These are phyloP conservation scores for Rhodophaea formosa DNA, from an alignment of 2,888 invertebrate species.

Conservation along the genomic window DNA sequence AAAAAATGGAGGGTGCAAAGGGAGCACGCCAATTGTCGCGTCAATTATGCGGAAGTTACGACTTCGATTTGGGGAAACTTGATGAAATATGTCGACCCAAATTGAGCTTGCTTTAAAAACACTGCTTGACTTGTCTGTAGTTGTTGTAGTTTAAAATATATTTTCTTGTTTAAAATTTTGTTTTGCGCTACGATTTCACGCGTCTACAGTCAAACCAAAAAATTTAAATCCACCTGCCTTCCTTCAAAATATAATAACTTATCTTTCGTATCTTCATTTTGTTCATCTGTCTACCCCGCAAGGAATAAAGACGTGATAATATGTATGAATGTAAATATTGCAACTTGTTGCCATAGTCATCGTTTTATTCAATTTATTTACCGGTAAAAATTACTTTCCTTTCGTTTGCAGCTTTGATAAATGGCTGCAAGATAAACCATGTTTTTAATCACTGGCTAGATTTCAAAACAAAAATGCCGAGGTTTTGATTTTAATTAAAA, in stretches of 20 bases:
- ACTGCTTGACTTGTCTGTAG: background rate
- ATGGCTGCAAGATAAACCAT: conserved; percentile 11
- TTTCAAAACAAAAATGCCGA: conserved; percentile 6
- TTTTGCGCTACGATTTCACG: no score
- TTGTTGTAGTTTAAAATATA: background rate
- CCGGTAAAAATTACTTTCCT: background rate
- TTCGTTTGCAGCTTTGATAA: conserved; percentile 11
- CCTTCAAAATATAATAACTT: no score
- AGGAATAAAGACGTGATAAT: no score
- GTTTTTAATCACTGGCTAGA: conserved; percentile 9
- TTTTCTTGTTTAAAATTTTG: no score
- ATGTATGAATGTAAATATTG: no score
- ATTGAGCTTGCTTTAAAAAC: background rate
- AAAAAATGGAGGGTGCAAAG: background rate
- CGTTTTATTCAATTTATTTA: background rate
- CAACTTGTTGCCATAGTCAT: background rate
- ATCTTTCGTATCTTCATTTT: no score
- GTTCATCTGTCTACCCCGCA: no score
- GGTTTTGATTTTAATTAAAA: conserved; percentile 10
- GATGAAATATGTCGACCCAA: conserved; percentile 3
- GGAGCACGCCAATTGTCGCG: background rate
- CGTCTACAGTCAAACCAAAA: no score
- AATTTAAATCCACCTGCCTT: no score
- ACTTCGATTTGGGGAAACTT: conserved; percentile 13
- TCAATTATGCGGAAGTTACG: conserved; percentile 20